Evolutionary conservation across 2,113 vertebrate genomes (phyloP).

Genomic region (Brevimyrus niger): DNA sequence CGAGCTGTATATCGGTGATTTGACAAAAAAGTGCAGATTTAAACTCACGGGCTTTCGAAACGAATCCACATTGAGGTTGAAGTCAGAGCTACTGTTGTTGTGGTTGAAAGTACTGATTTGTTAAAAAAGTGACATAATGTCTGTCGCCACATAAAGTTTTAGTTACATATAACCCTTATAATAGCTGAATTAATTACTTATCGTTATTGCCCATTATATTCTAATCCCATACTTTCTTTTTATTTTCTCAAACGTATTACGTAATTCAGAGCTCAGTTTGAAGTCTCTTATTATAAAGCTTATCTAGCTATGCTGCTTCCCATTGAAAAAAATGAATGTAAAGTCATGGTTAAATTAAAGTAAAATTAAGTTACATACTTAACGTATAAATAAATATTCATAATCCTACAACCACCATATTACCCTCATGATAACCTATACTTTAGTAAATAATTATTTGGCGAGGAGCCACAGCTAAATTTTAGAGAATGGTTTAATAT

Average conservation of each 20-base stretch:
- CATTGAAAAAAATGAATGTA: not conserved
- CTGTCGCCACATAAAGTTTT: not conserved
- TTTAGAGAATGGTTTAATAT: not conserved
- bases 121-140: not conserved
- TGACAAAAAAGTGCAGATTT: not conserved
- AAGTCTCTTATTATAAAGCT: slow-evolving; percentile 6
- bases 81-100: not conserved
- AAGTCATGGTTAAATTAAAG: slow-evolving; percentile 6
- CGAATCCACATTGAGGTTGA: not conserved
- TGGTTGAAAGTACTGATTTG: not conserved
- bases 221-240: not conserved
- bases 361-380: slow-evolving; percentile 7
- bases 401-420: not conserved
- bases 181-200: slow-evolving; percentile 2
- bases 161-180: not conserved
- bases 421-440: not conserved
- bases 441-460: slow-evolving; percentile 3
- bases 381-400: slow-evolving; percentile 4
- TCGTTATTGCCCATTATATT: not conserved
- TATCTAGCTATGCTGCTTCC: slow-evolving; percentile 1
- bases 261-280: not conserved
- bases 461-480: not conserved
- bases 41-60: not conserved
- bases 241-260: not conserved
- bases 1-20: not conserved